Conservation (phyloP, 2,797 vertebrate genomes). For the Poeciliopsis gracilis region DNA sequence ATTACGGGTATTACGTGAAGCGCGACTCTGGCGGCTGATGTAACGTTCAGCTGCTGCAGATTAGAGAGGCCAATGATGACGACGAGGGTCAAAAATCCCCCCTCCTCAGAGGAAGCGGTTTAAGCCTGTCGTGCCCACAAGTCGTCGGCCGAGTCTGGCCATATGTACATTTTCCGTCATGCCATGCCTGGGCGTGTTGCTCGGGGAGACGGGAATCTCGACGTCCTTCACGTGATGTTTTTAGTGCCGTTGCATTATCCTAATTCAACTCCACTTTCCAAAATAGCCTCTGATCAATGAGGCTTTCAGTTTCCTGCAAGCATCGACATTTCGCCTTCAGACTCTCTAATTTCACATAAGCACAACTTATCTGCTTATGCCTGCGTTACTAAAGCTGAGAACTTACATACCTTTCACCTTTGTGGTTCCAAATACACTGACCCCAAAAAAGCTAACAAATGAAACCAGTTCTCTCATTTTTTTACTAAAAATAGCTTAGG, state of each 20-base stretch:
- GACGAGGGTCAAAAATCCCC: conserved; percentile 42
- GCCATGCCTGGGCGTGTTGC: conserved; percentile 41
- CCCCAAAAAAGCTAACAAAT: not conserved
- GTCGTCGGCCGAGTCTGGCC: conserved; percentile 26
- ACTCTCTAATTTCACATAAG: conserved; percentile 40
- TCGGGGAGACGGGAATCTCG: conserved; percentile 58
- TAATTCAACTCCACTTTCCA: conserved; percentile 74
- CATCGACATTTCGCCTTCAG: conserved; percentile 68
- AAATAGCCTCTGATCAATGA: conserved; percentile 82
- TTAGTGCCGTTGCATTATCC: conserved; percentile 77
- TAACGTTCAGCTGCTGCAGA: conserved; percentile 53
- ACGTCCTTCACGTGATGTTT: conserved; percentile 73
- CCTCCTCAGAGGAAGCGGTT: conserved; percentile 33
- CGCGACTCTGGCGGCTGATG: conserved; percentile 46
- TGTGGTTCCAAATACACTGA: conserved; percentile 16
- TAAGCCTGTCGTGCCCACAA: conserved; percentile 22
- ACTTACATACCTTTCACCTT: conserved; percentile 12
- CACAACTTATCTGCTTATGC: conserved; percentile 28
- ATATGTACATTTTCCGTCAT: conserved; percentile 25
- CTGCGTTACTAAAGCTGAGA: conserved; percentile 10
- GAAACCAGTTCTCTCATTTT: conserved; percentile 7
- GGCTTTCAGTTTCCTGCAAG: conserved; percentile 77
- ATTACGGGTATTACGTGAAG: conserved; percentile 49
- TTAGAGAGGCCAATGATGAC: conserved; percentile 45
- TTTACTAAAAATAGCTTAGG: not conserved